Conservation (phyloP, 2,113 vertebrate genomes). For the Nothoprocta perdicaria region DNA sequence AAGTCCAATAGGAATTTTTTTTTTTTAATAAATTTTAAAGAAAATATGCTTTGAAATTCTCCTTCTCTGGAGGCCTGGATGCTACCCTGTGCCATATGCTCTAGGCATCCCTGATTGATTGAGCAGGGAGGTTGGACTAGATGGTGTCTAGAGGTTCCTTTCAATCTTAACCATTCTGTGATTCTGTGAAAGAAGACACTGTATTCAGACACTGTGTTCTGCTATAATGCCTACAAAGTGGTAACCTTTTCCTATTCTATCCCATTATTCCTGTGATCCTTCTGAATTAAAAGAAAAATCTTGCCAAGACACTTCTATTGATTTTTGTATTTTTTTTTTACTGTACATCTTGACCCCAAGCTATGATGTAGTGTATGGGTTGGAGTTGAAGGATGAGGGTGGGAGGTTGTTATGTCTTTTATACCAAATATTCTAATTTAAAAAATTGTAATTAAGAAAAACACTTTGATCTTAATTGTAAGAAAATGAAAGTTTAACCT, state of each 20-base stretch:
- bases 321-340: not conserved
- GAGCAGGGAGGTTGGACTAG: no score
- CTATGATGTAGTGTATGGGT: not conserved
- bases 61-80: no score
- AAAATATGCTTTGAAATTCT: no score
- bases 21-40: not conserved
- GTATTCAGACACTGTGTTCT: not conserved
- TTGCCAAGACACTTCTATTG: not conserved
- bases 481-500: no score
- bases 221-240: not conserved
- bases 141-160: no score
- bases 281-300: not conserved
- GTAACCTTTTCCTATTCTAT: rapidly evolving
- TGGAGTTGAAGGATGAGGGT: no score
- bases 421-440: not conserved
- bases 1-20: not conserved
- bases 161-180: no score
- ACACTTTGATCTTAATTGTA: no score
- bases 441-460: not conserved
- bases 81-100: no score
- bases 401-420: not conserved
- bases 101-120: no score
- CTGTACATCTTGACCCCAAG: not conserved
- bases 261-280: not conserved
- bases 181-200: not conserved